Evolutionary conservation across 2,888 invertebrate genomes (phyloP), one percentile per base, ranked within the genome.

Genomic region (Sthenelais limicola): DNA sequence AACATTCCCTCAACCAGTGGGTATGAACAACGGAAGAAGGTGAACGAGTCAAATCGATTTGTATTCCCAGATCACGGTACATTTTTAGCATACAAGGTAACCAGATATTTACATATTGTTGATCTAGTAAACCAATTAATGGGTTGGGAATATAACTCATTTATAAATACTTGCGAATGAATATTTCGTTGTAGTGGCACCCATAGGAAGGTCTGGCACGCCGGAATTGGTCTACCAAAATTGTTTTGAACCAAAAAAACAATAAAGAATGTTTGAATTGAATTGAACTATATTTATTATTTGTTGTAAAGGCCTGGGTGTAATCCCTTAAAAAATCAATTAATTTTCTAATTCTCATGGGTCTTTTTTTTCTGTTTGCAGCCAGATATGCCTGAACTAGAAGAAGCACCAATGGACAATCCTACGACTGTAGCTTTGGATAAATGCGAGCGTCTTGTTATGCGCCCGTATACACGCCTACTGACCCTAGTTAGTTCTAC

Each of bases 391-490:
- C 56, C 70, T 15, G 56, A 52, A n/a, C 26, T n/a, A 28, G 67
- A 49, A 2, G 58, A 72, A 18, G 35, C 52, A 4, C 51, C 51
- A 28, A 73, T 74, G 74, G 74, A 74, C 33, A 84, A 86, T 67
- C 77, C 84, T 32, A 85, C 85, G 0, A 84, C 85, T 3, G 81
- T 82, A 18, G 82, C 84, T 38, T 77, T 86, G 28, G 78, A 80
- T 38, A 76, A 79, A 66, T 86, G 86, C 74, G 84, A 86, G 69
- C 75, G 78, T 33, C 80, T 82, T 66, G 82, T 86, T 0, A 69
- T 86, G 4, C 77, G 81, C 21, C 85, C 86, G 5, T 86, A 85
- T 75, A 82, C 82, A 79, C 78, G 77, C 58, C 80, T 86, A 5
- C 80, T 86, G 4, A 80, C 81, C 73, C 81, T 85, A 78, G 86